Conservation (phyloP, 2,888 invertebrate genomes). For the Eupithecia abbreviata region DNA sequence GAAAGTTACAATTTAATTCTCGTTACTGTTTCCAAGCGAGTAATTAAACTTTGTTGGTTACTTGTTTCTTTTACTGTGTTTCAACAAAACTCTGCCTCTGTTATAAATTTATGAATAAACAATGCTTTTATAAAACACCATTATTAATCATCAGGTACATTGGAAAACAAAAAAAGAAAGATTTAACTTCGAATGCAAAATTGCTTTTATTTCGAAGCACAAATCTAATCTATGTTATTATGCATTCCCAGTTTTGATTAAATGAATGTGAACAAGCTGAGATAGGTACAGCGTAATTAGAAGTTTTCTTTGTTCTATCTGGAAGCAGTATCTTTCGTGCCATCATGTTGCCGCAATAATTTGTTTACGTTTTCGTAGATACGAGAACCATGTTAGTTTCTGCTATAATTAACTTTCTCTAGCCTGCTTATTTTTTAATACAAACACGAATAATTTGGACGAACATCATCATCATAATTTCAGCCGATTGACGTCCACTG, state of each 20-base stretch:
- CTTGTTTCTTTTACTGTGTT: constrained; percentile 32
- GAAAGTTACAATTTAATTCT: constrained; percentile 35
- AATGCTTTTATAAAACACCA: not conserved
- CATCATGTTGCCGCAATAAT: constrained; percentile 25
- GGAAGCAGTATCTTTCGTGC: constrained; percentile 19
- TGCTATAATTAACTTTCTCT: not conserved
- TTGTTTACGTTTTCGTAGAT: constrained; percentile 17
- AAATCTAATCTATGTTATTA: not conserved
- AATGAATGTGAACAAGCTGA: not conserved
- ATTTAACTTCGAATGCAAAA: not conserved
- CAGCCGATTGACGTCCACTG: too few relatives aligned
- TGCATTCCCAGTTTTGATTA: not conserved
- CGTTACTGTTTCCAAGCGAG: constrained; percentile 34
- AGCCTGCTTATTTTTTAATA: not conserved
- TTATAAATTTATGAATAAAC: constrained; percentile 24
- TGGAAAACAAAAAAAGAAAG: not conserved
- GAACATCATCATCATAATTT: not conserved
- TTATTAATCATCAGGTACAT: not conserved
- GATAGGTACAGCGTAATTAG: constrained; percentile 8
- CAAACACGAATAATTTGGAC: not conserved
- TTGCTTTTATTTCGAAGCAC: not conserved
- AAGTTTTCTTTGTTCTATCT: constrained; percentile 18
- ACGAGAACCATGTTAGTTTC: constrained; percentile 9
- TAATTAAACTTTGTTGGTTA: constrained; percentile 34
- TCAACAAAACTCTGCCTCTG: constrained; percentile 17